phyloP scores from a whole-genome alignment of 1,140 invertebrate species.

The Ridgeia piscesae region DNA sequence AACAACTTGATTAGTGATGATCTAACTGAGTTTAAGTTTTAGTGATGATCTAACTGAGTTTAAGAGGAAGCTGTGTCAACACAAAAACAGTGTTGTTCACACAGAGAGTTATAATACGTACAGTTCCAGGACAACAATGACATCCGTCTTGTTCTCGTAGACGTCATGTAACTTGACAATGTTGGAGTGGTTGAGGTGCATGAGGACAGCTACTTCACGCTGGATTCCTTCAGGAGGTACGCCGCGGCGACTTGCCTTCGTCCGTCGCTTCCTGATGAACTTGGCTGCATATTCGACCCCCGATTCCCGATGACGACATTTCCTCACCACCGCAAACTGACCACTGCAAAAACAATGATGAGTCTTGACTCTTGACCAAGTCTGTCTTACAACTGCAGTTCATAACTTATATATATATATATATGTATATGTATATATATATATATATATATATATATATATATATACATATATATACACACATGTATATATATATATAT shows the following conservation, averaged over 20 bases:
- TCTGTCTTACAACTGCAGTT: too few species aligned
- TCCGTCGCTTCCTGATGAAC: constrained; percentile 84
- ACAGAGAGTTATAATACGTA: constrained; percentile 45
- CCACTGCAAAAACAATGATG: constrained; percentile 69
- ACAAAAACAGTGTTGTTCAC: neutral
- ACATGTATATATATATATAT: too few species aligned
- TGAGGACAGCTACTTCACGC: constrained; percentile 63
- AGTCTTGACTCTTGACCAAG: too few species aligned
- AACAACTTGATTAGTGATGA: constrained; percentile 4
- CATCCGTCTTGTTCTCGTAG: constrained; percentile 60
- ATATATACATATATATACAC: too few species aligned
- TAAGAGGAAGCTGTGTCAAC: too few species aligned
- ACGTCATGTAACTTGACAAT: constrained; percentile 64
- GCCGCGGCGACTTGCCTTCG: constrained; percentile 42
- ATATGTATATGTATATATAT: too few species aligned
- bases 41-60: neutral
- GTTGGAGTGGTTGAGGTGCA: constrained; percentile 60
- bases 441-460: too few species aligned
- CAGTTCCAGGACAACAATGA: constrained; percentile 65
- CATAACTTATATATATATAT: too few species aligned
- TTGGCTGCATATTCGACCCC: constrained; percentile 91
- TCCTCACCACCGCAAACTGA: constrained; percentile 91
- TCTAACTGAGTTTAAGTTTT: neutral
- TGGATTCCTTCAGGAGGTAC: constrained; percentile 60
- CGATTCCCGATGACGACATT: constrained; percentile 80